Evolutionary conservation across 2,113 vertebrate genomes (phyloP), one percentile per base, ranked within the genome.

Genomic region (Talpa occidentalis): DNA sequence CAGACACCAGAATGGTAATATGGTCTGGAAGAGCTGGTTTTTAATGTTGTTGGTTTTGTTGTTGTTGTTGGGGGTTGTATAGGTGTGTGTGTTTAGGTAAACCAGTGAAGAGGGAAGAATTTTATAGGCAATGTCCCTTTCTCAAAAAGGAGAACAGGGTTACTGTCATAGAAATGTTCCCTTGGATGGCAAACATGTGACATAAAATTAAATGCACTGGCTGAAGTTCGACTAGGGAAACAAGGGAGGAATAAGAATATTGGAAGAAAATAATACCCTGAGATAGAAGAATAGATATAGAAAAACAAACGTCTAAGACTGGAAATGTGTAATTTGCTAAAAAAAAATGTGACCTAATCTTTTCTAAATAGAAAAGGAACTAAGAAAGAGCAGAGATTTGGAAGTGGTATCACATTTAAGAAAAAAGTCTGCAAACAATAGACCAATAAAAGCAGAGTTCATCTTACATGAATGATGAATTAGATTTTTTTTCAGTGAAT

Each of bases 401-500:
- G 32, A 73, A 95, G 59, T 56, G 95, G 89, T 95, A 91, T 97
- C 93, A 91, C 94, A 96, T 94, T 96, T 96, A 95, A 88, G 89
- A 92, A 88, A 84, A 91, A 93, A 96, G 62, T 56, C 60, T 92
- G 49, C 32, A 59, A 42, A 64, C 78, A 86, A 86, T 81, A 40
- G 8, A 73, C 69, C 52, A 88, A 88, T 91, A 94, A 93, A 95
- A 96, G 84, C 15, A 78, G 77, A 84, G 64, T 72, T 97, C 84
- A 54, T 80, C 62, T 93, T 94, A 64, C 69, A 73, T 5, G 93
- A 93, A 89, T 95, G 62, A 80, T 96, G 93, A 94, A 97, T 91
- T 94, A 26, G 44, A 47, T n/a, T 0, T 85, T 88, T 82, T 77
- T 21, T 21, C 1, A 21, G 24, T 54, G 40, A 95, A 84, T 87